These are phyloP conservation scores for Phymorhynchus buccinoides DNA, from an alignment of 1,140 invertebrate species.

Conservation along the genomic window DNA sequence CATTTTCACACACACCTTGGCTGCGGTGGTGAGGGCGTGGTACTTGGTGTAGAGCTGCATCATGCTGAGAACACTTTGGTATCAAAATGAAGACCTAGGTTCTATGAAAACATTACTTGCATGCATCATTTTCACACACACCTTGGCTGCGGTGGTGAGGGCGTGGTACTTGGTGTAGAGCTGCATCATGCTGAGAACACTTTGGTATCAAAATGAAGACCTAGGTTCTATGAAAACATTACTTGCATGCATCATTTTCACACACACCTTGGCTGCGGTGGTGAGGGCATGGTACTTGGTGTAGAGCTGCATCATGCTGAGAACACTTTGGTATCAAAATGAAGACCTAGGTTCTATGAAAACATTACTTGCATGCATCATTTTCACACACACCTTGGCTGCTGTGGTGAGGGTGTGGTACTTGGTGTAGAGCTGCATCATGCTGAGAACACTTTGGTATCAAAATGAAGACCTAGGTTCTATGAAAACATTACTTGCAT, in stretches of 20 bases:
- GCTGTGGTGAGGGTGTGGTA: conserved; percentile 91
- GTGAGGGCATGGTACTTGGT: conserved; percentile 94
- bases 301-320: too few species aligned
- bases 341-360: too few species aligned
- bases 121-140: conserved; percentile 32
- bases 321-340: too few species aligned
- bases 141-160: conserved; percentile 90
- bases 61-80: conserved; percentile 77
- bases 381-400: conserved; percentile 81
- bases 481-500: too few species aligned
- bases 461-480: too few species aligned
- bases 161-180: conserved; percentile 96
- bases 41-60: conserved; percentile 95
- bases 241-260: too few species aligned
- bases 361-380: too few species aligned
- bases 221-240: too few species aligned
- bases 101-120: too few species aligned
- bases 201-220: not conserved
- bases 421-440: conserved; percentile 94
- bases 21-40: conserved; percentile 88
- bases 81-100: too few species aligned
- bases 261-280: conserved; percentile 85
- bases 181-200: too few species aligned
- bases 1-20: conserved; percentile 79
- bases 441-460: too few species aligned